phyloP scores from a whole-genome alignment of 2,113 vertebrate species.

The Triplophysa rosa region DNA sequence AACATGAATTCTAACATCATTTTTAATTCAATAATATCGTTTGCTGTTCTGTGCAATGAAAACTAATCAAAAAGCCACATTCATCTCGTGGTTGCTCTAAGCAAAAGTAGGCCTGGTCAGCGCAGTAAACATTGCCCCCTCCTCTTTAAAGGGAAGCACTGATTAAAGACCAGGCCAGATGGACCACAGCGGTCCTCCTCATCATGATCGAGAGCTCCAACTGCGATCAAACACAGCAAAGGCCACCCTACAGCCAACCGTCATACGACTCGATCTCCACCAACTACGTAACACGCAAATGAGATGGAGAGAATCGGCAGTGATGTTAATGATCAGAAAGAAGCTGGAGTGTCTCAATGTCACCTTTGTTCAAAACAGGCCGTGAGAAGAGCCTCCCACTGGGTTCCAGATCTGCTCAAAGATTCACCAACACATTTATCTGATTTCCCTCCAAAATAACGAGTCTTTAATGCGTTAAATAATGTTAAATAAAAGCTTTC shows the following conservation, averaged over 20 bases:
- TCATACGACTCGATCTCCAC: constrained; percentile 25
- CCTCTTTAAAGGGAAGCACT: constrained; percentile 54
- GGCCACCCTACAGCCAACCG: constrained; percentile 61
- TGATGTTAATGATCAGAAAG: constrained; percentile 41
- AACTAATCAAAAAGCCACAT: constrained; percentile 5
- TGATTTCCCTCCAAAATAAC: background rate
- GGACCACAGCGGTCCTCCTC: constrained; percentile 73
- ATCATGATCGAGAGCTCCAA: constrained; percentile 69
- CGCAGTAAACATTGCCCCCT: constrained; percentile 30
- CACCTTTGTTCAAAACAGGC: constrained; percentile 1
- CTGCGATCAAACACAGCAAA: constrained; percentile 73
- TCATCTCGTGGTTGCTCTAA: background rate
- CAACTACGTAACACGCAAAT: constrained; percentile 26
- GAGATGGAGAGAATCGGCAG: constrained; percentile 29
- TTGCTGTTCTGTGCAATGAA: background rate
- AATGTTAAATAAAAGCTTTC: background rate
- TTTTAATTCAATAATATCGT: too few species aligned
- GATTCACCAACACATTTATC: constrained; percentile 9
- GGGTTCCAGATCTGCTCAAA: constrained; percentile 10
- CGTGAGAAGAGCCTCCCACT: background rate
- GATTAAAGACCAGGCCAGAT: constrained; percentile 77
- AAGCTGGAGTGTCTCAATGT: constrained; percentile 20
- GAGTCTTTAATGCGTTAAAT: background rate
- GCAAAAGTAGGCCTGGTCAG: constrained; percentile 23
- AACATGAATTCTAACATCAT: too few species aligned